phyloP scores from a whole-genome alignment of 2,888 invertebrate genomes.

The Ennomos fuscantarius region DNA sequence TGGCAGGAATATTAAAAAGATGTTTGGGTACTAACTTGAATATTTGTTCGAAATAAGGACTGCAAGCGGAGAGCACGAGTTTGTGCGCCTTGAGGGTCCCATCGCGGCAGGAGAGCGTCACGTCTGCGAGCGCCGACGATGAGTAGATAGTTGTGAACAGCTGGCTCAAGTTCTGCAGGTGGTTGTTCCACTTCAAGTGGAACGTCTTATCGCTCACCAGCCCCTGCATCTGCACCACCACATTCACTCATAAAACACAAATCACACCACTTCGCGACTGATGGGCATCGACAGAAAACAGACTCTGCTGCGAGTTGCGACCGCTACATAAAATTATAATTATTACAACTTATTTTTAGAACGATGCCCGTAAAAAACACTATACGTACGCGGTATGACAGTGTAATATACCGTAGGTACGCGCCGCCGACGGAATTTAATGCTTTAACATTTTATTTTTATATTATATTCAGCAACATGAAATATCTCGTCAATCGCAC shows the following conservation, averaged over 20 bases:
- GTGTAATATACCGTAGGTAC: conserved; percentile 83
- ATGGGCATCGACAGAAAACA: conserved; percentile 80
- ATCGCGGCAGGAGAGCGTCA: conserved; percentile 89
- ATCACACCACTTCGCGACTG: conserved; percentile 72
- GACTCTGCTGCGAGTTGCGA: conserved; percentile 79
- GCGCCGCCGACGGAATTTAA: conserved; percentile 82
- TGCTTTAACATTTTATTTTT: conserved; percentile 79
- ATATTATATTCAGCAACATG: conserved; percentile 70
- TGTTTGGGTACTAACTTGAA: conserved; percentile 79
- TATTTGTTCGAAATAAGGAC: conserved; percentile 91
- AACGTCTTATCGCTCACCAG: conserved; percentile 88
- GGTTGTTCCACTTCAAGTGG: conserved; percentile 90
- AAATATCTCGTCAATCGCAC: conserved; percentile 66
- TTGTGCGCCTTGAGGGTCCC: conserved; percentile 89
- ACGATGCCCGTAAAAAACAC: conserved; percentile 86
- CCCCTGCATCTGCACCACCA: conserved; percentile 84
- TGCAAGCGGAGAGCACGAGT: conserved; percentile 90
- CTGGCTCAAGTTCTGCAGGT: conserved; percentile 89
- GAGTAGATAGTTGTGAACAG: conserved; percentile 89
- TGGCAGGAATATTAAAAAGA: conserved; percentile 3
- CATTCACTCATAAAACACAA: conserved; percentile 73
- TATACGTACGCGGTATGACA: conserved; percentile 85
- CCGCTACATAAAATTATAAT: conserved; percentile 86
- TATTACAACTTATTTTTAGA: conserved; percentile 86
- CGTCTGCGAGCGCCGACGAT: conserved; percentile 88